phyloP scores from a whole-genome alignment of 2,113 vertebrate species.

The Hymenochirus boettgeri region DNA sequence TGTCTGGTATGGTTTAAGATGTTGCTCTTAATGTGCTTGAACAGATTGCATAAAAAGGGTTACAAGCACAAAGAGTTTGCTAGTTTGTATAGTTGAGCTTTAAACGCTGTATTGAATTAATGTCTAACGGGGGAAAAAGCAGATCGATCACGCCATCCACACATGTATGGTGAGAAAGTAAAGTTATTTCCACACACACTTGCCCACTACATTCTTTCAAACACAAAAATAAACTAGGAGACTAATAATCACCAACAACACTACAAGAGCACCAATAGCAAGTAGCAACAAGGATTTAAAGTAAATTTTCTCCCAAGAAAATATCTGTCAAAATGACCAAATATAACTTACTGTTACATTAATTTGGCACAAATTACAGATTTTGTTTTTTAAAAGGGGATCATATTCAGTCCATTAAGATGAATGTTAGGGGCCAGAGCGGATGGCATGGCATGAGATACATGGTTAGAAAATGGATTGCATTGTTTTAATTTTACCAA shows the following conservation, averaged over 20 bases:
- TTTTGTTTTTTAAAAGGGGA: too few species aligned
- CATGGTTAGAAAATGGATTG: too few species aligned
- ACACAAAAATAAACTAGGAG: conserved; percentile 65
- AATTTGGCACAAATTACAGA: too few species aligned
- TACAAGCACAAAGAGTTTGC: conserved; percentile 53
- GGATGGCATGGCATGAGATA: background rate
- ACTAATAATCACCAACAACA: conserved; percentile 62
- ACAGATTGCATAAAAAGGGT: conserved; percentile 47
- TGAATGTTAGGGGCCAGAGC: background rate
- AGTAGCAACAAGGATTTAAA: conserved; percentile 68
- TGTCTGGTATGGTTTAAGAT: too few species aligned
- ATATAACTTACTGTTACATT: too few species aligned
- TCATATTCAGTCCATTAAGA: conserved; percentile 44
- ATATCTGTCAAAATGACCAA: too few species aligned
- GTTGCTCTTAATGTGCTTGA: conserved; percentile 56
- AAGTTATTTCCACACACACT: conserved; percentile 53
- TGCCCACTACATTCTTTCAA: conserved; percentile 68
- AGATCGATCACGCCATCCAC: conserved; percentile 66
- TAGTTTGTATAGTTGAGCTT: conserved; percentile 47
- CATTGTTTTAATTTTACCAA: too few species aligned
- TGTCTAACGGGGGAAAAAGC: conserved; percentile 54
- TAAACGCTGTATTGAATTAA: conserved; percentile 49
- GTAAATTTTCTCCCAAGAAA: conserved; percentile 44
- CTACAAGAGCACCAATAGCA: conserved; percentile 62
- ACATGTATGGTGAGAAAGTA: conserved; percentile 47